Conservation (phyloP, 2,888 invertebrate genomes). For the Himalopsyche japonica region DNA sequence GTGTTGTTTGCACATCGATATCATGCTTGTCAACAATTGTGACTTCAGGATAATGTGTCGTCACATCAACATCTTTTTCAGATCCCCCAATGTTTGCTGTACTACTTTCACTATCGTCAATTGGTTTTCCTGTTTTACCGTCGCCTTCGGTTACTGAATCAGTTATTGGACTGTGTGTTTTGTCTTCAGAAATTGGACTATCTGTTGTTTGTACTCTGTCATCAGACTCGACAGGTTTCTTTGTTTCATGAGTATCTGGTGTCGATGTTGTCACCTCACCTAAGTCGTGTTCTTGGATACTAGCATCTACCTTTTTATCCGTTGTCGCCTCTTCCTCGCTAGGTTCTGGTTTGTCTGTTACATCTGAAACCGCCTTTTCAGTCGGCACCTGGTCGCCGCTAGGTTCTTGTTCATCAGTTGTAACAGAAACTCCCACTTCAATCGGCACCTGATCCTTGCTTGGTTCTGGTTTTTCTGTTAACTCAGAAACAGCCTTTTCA, state of each 20-base stretch:
- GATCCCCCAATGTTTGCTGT: not conserved
- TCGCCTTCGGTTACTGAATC: not conserved
- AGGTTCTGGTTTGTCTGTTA: slow-evolving; percentile 23
- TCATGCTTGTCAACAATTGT: slow-evolving; percentile 14
- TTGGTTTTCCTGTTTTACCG: slow-evolving; percentile 7
- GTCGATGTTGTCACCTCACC: slow-evolving; percentile 25
- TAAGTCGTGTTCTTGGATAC: not conserved
- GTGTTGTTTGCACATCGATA: slow-evolving; percentile 4
- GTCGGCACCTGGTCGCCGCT: not conserved
- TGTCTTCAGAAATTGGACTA: not conserved
- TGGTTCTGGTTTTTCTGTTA: too few species aligned
- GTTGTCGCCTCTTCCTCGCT: slow-evolving; percentile 10
- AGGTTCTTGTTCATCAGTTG: too few species aligned
- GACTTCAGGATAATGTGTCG: slow-evolving; percentile 36
- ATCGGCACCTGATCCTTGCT: not conserved
- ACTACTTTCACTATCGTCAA: not conserved
- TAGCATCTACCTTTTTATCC: not conserved
- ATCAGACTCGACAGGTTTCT: not conserved
- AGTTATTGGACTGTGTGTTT: slow-evolving; percentile 1
- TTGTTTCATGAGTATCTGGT: slow-evolving; percentile 4
- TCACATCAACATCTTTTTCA: not conserved
- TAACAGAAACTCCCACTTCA: not conserved
- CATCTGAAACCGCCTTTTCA: not conserved
- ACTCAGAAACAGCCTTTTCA: not conserved
- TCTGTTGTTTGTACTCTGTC: slow-evolving; percentile 3